Evolutionary conservation across 53 echinoderm and acorn worm genomes (phyloP).

Genomic region (Zoroaster sp.): DNA sequence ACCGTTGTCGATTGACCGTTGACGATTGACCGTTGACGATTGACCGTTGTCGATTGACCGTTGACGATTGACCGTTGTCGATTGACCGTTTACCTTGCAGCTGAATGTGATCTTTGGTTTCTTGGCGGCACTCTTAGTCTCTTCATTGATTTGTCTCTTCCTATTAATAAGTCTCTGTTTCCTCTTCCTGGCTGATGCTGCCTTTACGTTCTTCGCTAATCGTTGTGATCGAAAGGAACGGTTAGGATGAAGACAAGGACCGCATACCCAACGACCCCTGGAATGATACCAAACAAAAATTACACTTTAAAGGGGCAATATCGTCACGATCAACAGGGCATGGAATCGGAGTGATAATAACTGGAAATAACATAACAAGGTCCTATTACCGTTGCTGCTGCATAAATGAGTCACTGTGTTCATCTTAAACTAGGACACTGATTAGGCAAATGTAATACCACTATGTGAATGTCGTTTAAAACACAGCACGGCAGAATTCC

Average conservation of each 20-base stretch:
- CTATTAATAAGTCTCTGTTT: not conserved
- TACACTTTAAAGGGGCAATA: too few relatives aligned
- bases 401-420: too few relatives aligned
- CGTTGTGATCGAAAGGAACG: not conserved
- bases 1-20: too few relatives aligned
- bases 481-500: too few relatives aligned
- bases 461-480: too few relatives aligned
- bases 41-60: too few relatives aligned
- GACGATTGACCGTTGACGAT: too few relatives aligned
- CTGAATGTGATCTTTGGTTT: constrained; percentile 1
- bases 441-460: not conserved
- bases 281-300: not conserved
- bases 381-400: not conserved
- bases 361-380: not conserved
- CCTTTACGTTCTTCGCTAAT: not conserved
- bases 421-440: too few relatives aligned
- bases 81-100: not conserved
- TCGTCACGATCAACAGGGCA: too few relatives aligned
- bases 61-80: too few relatives aligned
- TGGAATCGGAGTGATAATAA: too few relatives aligned
- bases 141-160: not conserved
- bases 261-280: constrained; percentile 39
- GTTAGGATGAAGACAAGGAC: not conserved
- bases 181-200: not conserved
- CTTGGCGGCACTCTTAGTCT: not conserved